phyloP scores from a whole-genome alignment of 2,888 invertebrate genomes.

The Girardia tigrina region DNA sequence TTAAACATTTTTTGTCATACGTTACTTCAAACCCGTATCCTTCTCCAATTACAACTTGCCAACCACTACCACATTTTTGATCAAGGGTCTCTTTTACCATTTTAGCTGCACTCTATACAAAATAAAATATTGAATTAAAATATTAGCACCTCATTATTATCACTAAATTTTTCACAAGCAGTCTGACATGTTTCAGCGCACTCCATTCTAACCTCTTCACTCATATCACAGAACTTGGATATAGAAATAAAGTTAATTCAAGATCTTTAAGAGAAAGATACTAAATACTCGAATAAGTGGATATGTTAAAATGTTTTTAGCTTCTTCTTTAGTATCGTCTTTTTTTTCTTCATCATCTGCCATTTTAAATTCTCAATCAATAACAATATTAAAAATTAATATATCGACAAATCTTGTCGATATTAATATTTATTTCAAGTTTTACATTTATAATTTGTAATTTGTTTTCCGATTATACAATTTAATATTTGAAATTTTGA shows the following conservation, averaged over 20 bases:
- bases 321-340: background rate
- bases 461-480: too few species aligned
- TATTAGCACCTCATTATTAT: background rate
- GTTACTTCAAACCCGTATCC: slow-evolving; percentile 82
- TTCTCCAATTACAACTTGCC: slow-evolving; percentile 85
- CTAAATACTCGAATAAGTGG: background rate
- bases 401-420: too few species aligned
- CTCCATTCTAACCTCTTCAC: slow-evolving; percentile 7
- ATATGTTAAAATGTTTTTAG: background rate
- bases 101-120: background rate
- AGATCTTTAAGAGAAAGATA: background rate
- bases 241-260: background rate
- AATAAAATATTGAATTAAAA: background rate
- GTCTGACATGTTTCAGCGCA: slow-evolving; percentile 8
- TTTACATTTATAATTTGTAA: too few species aligned
- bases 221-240: slow-evolving; percentile 16
- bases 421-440: too few species aligned
- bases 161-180: background rate
- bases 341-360: background rate
- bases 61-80: slow-evolving; percentile 80
- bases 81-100: slow-evolving; percentile 79
- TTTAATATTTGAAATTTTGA: too few species aligned
- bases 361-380: background rate
- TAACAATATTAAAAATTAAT: too few species aligned
- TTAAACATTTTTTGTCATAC: slow-evolving; percentile 63